Base-by-base conservation (phyloP, 2,113 vertebrate species). In the Proteles cristata region DNA sequence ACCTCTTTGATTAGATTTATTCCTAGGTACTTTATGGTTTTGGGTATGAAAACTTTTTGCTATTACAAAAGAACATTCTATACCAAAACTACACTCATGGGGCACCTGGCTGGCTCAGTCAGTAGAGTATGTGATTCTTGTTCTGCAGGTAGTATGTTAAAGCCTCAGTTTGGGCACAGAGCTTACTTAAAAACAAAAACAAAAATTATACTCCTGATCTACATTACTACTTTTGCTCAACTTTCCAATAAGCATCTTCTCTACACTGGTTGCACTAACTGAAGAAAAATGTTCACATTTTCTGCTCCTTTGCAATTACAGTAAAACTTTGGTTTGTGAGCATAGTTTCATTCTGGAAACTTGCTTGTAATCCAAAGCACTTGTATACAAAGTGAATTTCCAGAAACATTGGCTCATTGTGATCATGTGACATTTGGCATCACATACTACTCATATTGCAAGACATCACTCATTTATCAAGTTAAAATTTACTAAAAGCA, bases 171-270 rank as follows among this genome's bases (percentile, higher is more conserved):
- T 76, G 43, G 25, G 25, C 26, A 14, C 16, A 45, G 39, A 45
- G 12, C 25, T 45, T 43, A 76, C 6, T 76, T 45, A 76, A 45
- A 45, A 76, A 76, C 12, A 15, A 76, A 45, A 76, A 76, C 43
- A 25, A 48, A 81, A 88, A 39, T 16, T 77, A 55, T 7, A 69
- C 10, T 84, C 28, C 86, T 90, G 45, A 86, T 19, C 88, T 48
- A 63, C 35, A 89, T 58, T 50, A 48, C 43, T 90, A 76, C 19
- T 65, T 25, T 88, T 71, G 58, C 23, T 88, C 45, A 50, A 61
- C 45, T 95, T 96, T 31, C 33, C 86, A 88, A 7, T 39, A 80
- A 95, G 61, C 45, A 76, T 82, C 58, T 96, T 92, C 88, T 31
- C 63, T 87, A 80, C 11, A 84, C 10, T 83, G 50, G 58, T 53